Base-by-base conservation (phyloP, 2,113 vertebrate genomes). In the Cynocephalus volans region DNA sequence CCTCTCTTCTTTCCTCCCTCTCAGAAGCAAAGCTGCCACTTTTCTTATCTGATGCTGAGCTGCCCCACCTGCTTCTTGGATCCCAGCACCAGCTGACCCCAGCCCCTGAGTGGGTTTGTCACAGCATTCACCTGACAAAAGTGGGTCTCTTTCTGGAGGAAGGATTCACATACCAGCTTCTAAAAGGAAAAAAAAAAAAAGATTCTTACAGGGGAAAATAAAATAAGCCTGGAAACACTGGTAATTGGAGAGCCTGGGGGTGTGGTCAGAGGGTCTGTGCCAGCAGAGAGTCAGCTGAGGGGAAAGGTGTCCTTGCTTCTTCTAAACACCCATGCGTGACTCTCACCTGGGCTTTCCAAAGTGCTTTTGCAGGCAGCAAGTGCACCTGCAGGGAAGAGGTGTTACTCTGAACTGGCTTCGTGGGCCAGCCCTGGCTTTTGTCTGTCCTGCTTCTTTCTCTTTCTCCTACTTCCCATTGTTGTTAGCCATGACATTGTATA, bases 61-160 rank as follows among this genome's bases (percentile, higher is more conserved):
- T 82, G n/a, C 52, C 36, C 52, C n/a, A 5, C 73, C 77, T 58
- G 82, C n/a, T 13, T 67, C 80, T 97, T 50, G 86, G 52, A 92
- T 89, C 73, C 69, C 62, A 73, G 83, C 76, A 52, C 21, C 13
- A 3, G 67, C 82, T 81, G 86, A 60, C 86, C 54, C 0, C 15
- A 85, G 90, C 36, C 54, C 54, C 21, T 6, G 56, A 45, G 96
- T 95, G 80, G 17, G 50, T 26, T 96, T 89, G 82, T 93, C 79
- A 83, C 88, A 60, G 54, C 48, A 48, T 65, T 86, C 81, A 69
- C 79, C 21, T 52, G 82, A 72, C 36, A 76, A 81, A 93, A 88
- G 69, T 28, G 64, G 87, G 80, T 83, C 87, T 82, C 19, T 89
- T 79, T 65, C 45, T 17, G 17, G 83, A 89, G 70, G 17, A 86